These are phyloP conservation scores for Pediacus dermestoides DNA, from an alignment of 2,888 invertebrate species.

Conservation along the genomic window DNA sequence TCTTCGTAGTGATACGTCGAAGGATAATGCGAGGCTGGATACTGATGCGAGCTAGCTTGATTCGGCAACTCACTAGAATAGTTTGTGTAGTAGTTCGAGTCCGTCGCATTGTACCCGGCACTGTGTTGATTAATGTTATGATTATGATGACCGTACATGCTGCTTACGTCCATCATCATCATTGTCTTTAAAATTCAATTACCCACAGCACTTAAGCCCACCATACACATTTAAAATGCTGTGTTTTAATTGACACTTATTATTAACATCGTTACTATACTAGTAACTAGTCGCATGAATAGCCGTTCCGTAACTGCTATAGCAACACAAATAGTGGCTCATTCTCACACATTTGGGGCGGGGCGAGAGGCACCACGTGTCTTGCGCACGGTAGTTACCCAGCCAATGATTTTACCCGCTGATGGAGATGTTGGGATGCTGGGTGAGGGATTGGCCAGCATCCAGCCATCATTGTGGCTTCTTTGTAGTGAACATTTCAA, in stretches of 20 bases:
- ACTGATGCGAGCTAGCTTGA: constrained; percentile 42
- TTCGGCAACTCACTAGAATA: constrained; percentile 38
- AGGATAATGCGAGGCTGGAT: constrained; percentile 47
- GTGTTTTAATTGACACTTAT: no score
- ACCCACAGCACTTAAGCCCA: no score
- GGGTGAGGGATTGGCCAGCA: constrained; percentile 47
- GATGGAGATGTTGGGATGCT: constrained; percentile 45
- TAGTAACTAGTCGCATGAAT: constrained; percentile 19
- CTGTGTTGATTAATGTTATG: constrained; percentile 46
- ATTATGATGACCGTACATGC: constrained; percentile 63
- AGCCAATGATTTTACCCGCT: constrained; percentile 38
- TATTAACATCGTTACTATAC: no score
- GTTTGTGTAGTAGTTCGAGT: constrained; percentile 44
- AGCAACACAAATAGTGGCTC: constrained; percentile 13
- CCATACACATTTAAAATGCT: no score
- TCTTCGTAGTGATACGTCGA: constrained; percentile 46
- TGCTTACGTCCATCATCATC: constrained; percentile 82
- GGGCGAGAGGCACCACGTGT: constrained; percentile 29
- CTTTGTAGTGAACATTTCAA: constrained; percentile 46
- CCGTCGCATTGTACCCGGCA: constrained; percentile 43
- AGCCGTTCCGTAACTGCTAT: constrained; percentile 21
- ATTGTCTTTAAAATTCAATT: constrained; percentile 45
- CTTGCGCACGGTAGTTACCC: constrained; percentile 36
- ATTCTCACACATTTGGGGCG: constrained; percentile 17
- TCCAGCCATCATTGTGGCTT: constrained; percentile 50